phyloP scores from a whole-genome alignment of 35 echinoderm and acorn worm genomes.

The Nesometra sesokonis region DNA sequence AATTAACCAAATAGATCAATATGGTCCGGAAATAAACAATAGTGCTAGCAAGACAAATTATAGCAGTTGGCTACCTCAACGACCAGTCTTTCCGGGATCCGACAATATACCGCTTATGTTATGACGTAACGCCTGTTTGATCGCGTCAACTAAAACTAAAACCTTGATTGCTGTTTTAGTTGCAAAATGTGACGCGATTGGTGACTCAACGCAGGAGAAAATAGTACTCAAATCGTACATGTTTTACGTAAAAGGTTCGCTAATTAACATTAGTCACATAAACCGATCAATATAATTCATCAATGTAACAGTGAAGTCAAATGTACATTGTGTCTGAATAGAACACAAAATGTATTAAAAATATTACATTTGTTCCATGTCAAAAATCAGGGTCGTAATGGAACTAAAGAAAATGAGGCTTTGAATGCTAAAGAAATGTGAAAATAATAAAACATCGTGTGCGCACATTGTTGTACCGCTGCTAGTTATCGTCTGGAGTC shows the following conservation, averaged over 20 bases:
- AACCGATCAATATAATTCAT: neutral
- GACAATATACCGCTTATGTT: neutral
- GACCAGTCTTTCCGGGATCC: neutral
- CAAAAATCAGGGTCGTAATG: no score
- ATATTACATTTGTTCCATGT: no score
- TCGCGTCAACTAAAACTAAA: neutral
- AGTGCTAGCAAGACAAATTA: neutral
- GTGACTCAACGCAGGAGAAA: no score
- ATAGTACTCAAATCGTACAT: neutral
- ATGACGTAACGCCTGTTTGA: neutral
- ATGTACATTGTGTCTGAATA: neutral
- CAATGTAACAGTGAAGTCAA: neutral
- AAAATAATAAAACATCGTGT: no score
- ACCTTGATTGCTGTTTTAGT: neutral
- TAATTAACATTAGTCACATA: neutral
- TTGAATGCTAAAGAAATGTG: no score
- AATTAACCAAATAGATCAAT: neutral
- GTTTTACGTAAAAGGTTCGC: neutral
- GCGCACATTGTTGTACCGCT: no score
- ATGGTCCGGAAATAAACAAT: neutral
- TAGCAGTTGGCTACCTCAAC: neutral
- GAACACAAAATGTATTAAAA: no score
- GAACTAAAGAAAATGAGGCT: no score
- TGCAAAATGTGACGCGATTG: neutral
- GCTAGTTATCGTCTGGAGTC: no score